Evolutionary conservation across 2,113 vertebrate genomes (phyloP).

Genomic region (Phylloscopus trochiloides): DNA sequence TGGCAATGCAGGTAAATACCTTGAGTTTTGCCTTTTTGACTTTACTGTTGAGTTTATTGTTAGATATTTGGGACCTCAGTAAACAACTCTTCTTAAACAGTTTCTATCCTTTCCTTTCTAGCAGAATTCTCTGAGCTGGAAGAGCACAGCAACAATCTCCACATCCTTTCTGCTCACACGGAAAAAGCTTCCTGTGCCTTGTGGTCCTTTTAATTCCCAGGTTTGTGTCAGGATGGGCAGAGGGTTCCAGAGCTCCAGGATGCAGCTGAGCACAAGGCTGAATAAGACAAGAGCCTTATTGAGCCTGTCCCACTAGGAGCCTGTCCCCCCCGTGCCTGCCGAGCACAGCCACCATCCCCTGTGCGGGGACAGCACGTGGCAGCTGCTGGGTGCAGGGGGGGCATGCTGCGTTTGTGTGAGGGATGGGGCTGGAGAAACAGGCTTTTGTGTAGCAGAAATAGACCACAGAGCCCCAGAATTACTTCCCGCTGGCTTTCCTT

Average conservation of each 20-base stretch:
- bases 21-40: not conserved
- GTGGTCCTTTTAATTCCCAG: not conserved
- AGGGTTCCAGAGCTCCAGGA: not conserved
- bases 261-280: not conserved
- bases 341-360: not conserved
- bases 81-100: not conserved
- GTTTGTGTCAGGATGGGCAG: not conserved
- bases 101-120: not conserved
- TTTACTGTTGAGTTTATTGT: not conserved
- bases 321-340: not conserved
- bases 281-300: constrained; percentile 31
- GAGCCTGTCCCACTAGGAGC: not conserved
- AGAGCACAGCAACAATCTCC: not conserved
- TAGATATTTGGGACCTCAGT: not conserved
- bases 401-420: not conserved
- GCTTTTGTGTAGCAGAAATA: constrained; percentile 28
- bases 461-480: constrained; percentile 26
- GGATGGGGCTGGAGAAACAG: constrained; percentile 23
- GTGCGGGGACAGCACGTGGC: constrained; percentile 23
- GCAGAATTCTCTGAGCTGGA: not conserved
- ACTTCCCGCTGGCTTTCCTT: constrained; percentile 1
- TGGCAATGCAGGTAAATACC: not conserved
- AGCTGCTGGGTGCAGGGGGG: constrained; percentile 1
- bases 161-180: not conserved
- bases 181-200: not conserved